These are phyloP conservation scores for Phyllotis vaccarum DNA, from an alignment of 2,797 vertebrate genomes.

Conservation along the genomic window DNA sequence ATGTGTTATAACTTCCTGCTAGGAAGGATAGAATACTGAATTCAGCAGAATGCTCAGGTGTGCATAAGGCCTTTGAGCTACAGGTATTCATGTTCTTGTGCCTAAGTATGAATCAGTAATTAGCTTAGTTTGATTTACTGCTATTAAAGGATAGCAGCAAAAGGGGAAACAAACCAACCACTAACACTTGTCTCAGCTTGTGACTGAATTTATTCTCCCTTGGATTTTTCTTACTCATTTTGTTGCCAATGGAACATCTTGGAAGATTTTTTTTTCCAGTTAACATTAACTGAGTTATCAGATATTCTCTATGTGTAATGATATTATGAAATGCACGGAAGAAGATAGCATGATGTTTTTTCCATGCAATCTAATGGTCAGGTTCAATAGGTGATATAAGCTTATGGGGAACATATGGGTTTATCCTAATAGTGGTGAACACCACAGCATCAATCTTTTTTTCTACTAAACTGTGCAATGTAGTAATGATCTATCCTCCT, in stretches of 20 bases:
- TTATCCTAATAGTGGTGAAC: background rate
- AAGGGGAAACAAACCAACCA: background rate
- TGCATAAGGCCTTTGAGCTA: conserved; percentile 42
- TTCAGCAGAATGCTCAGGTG: conserved; percentile 43
- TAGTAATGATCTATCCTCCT: background rate
- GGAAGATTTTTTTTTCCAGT: conserved; percentile 49
- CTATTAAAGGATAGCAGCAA: conserved; percentile 41
- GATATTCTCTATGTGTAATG: conserved; percentile 4
- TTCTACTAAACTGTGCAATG: background rate
- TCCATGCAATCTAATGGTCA: background rate
- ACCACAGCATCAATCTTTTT: background rate
- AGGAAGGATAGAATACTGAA: conserved; percentile 18
- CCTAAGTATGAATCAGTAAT: conserved; percentile 58
- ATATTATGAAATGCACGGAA: background rate
- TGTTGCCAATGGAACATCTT: conserved; percentile 34
- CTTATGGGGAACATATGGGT: background rate
- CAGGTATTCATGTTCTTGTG: background rate
- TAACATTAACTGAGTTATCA: conserved; percentile 48
- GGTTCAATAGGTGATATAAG: conserved; percentile 47
- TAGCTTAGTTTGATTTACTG: conserved; percentile 67
- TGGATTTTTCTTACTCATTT: conserved; percentile 48
- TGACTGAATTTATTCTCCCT: conserved; percentile 40
- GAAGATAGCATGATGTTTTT: background rate
- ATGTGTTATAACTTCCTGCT: background rate
- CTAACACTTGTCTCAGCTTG: conserved; percentile 21